Base-by-base conservation (phyloP, 2,797 vertebrate species). In the Rhinophrynus dorsalis region DNA sequence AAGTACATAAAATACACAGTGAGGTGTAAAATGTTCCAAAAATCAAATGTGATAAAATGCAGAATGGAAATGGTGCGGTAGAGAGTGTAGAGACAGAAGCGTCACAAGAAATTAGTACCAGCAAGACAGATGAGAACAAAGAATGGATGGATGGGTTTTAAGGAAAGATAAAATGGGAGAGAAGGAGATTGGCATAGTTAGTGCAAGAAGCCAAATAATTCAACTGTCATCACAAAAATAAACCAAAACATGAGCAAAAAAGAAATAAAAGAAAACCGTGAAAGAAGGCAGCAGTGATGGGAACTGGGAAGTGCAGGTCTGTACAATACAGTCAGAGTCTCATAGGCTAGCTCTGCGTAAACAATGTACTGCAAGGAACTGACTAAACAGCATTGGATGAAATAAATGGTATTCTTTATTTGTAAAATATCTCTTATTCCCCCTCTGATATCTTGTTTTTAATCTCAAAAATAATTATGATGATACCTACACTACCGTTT, bases 121-220 rank as follows among this genome's bases (percentile, higher is more conserved):
- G 32, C 23, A 37, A 38, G 20, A 21, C 5, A 48, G 15, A 24
- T 30, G 32, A 4, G 35, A 40, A 24, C 54, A 45, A 8, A 10
- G 26, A 44, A 64, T 51, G 61, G 23, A 52, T 17, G 18, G 47
- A 37, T 67, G 24, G 70, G 55, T 45, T 48, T 35, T 12, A 47
- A 52, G 47, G 70, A 60, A 54, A 73, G 62, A 73, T 37, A 66
- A 73, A 66, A 67, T 60, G 62, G 70, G 62, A 60, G 37, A 67
- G 42, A 67, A 17, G 70, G 62, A 67, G 58, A 73, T 52, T 65
- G 55, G 54, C 47, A 73, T 60, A 66, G 70, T 73, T 73, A 73
- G 70, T 73, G 70, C 69, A 59, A 3, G 21, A 73, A 73, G 70
- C 70, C 37, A 67, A 73, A 67, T 66, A 52, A 66, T 57, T 21